These are phyloP conservation scores for Helostoma temminkii DNA, from an alignment of 2,797 vertebrate species.

Conservation along the genomic window DNA sequence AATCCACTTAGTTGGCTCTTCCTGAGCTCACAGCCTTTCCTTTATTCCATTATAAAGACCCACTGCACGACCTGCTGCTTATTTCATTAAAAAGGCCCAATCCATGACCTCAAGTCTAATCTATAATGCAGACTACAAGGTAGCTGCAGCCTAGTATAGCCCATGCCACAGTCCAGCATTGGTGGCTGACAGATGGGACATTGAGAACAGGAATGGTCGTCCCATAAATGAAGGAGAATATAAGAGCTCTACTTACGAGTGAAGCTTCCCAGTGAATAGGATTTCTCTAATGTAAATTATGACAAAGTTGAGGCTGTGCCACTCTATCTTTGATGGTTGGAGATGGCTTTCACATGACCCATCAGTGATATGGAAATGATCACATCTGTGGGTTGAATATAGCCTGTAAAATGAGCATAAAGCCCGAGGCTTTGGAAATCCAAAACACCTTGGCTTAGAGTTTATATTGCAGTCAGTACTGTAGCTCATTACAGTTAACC, in stretches of 20 bases:
- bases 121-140: slow-evolving; percentile 70
- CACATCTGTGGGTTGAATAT: slow-evolving; percentile 59
- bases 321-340: slow-evolving; percentile 69
- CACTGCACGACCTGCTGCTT: slow-evolving; percentile 77
- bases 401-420: slow-evolving; percentile 59
- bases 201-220: slow-evolving; percentile 35
- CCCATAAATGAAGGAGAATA: slow-evolving; percentile 60
- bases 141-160: slow-evolving; percentile 23
- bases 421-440: slow-evolving; percentile 43
- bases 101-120: slow-evolving; percentile 76
- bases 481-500: slow-evolving; percentile 73
- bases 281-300: slow-evolving; percentile 81
- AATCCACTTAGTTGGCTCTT: slow-evolving; percentile 84
- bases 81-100: slow-evolving; percentile 83
- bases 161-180: slow-evolving; percentile 48
- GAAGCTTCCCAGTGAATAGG: slow-evolving; percentile 72
- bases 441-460: slow-evolving; percentile 53
- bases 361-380: slow-evolving; percentile 74
- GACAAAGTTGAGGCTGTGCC: slow-evolving; percentile 68
- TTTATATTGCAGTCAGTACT: slow-evolving; percentile 46
- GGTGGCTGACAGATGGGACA: slow-evolving; percentile 73
- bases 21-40: slow-evolving; percentile 77
- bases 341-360: slow-evolving; percentile 68
- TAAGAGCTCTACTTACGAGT: slow-evolving; percentile 65
- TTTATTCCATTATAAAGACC: slow-evolving; percentile 84